Base-by-base conservation (phyloP, 1,140 invertebrate genomes). In the Sipha flava region DNA sequence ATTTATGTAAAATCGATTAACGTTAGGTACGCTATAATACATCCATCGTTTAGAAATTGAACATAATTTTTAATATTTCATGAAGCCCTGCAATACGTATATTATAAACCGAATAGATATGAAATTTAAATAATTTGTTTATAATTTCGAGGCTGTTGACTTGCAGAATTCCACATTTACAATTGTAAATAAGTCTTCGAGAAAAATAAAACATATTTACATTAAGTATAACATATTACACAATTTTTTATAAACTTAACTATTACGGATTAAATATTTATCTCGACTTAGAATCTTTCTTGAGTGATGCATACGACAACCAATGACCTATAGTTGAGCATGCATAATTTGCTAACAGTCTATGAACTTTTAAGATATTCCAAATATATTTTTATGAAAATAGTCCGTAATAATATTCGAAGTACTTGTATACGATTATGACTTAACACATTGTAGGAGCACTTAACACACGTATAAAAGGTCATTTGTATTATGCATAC, bases 141-240 rank as follows among this genome's bases (percentile, higher is more conserved):
- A 34, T 34, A 4, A 62, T 34, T 18, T 12, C 31, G 31, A 34
- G 23, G 29, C 16, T 70, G 66, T n/a, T 47, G 26, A 31, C 43
- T 9, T 16, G 62, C n/a, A n/a, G 47, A 49, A 49, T 14, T 21
- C 23, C 40, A 2, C 16, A 45, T 49, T 72, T 72, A n/a, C 68
- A 72, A 49, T 47, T 72, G 66, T 70, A 70, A 70, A 72, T 47
- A 43, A 66, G 23, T 72, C n/a, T 43, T 43, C n/a, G 62, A 43
- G 62, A 66, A 43, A n/a, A 23, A 40, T 40, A 66, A 43, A 64
- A 66, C 2, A 43, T 64, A 62, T 62, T 34, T 62, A 62, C 59
- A 62, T 62, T 34, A 62, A 62, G 31, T 34, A 62, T 62, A 62
- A 37, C 9, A 62, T 66, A 66, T 66, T 40, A 66, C 62, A 40